Percentiles rank a stretch among this genome's conserved stretches.
Conservation (phyloP, 1,140 invertebrate genomes). For the Notospermus geniculatus region DNA sequence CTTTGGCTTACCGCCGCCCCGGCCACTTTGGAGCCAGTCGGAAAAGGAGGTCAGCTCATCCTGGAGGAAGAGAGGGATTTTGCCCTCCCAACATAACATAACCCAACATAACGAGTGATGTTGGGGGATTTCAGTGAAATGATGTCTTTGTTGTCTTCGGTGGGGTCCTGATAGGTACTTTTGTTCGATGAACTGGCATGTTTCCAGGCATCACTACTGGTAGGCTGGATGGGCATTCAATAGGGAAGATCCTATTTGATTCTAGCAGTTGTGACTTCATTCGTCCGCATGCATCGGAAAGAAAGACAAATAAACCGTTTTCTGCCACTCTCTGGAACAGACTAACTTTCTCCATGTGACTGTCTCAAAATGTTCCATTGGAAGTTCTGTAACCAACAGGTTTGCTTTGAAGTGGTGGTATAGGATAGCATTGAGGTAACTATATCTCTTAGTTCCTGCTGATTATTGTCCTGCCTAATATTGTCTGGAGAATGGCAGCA, state of each 20-base stretch:
- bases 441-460: slow-evolving; percentile 18
- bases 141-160: no score
- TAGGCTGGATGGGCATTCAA: no score
- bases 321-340: not conserved
- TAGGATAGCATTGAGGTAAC: not conserved
- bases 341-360: not conserved
- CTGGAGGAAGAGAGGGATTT: no score
- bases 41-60: no score
- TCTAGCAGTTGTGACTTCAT: slow-evolving; percentile 2
- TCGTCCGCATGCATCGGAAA: slow-evolving; percentile 1
- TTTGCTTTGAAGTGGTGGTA: not conserved
- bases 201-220: no score
- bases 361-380: not conserved
- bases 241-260: not conserved
- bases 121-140: no score
- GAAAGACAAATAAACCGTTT: slow-evolving; percentile 5
- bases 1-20: no score
- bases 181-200: no score
- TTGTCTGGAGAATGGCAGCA: slow-evolving; percentile 19
- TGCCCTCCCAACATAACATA: no score
- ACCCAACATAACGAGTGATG: no score
- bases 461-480: slow-evolving; percentile 18
- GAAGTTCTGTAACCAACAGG: slow-evolving; percentile 1
- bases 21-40: no score
- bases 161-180: no score